Evolutionary conservation across 2,888 invertebrate species (phyloP).

Genomic region (Graphium colonna): DNA sequence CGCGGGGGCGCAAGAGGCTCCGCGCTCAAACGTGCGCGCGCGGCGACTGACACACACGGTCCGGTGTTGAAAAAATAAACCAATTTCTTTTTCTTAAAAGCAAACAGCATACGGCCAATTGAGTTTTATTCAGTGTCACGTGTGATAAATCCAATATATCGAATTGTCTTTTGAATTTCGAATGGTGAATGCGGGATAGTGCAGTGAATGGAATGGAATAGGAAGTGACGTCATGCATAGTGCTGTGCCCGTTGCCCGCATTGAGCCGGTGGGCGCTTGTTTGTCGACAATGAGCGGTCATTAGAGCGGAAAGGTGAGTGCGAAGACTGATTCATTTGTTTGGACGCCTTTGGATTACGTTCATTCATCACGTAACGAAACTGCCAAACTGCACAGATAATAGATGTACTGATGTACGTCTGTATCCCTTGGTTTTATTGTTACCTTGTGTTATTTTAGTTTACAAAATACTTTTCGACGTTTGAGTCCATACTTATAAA

Average conservation of each 20-base stretch:
- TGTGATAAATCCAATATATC: too few species aligned
- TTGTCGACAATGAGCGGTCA: conserved; percentile 73
- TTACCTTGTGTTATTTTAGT: background rate
- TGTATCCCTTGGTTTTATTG: background rate
- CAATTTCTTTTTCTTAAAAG: conserved; percentile 13
- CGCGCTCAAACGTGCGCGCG: conserved; percentile 72
- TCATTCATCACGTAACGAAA: conserved; percentile 27
- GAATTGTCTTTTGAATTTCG: conserved; percentile 9
- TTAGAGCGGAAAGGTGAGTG: conserved; percentile 75
- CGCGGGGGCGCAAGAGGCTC: conserved; percentile 74
- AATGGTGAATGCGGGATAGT: conserved; percentile 42
- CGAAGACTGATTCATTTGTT: conserved; percentile 48
- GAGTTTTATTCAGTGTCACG: too few species aligned
- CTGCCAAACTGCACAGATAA: background rate
- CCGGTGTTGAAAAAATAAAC: conserved; percentile 40
- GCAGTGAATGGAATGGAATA: conserved; percentile 71
- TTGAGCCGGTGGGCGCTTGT: conserved; percentile 54
- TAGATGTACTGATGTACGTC: too few species aligned
- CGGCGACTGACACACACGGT: conserved; percentile 67
- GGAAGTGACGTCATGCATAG: conserved; percentile 77
- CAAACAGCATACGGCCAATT: conserved; percentile 7
- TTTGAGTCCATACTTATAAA: too few species aligned
- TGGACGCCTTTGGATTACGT: conserved; percentile 43
- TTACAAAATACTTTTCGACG: too few species aligned
- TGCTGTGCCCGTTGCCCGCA: conserved; percentile 64